Conservation (phyloP, 2,797 vertebrate genomes). For the Furcifer pardalis region DNA sequence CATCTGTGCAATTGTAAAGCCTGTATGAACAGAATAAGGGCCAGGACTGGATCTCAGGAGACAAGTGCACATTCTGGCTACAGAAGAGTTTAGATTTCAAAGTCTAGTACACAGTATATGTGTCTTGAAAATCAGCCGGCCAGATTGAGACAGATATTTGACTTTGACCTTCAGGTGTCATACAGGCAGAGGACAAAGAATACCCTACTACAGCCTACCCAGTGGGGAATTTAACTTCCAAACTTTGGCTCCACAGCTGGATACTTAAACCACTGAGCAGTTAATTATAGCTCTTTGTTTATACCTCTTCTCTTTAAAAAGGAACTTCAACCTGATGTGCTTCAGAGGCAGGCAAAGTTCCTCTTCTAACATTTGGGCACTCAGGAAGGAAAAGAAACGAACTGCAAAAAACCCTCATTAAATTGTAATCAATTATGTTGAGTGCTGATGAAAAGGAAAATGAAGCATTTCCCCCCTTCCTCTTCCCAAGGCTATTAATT, state of each 20-base stretch:
- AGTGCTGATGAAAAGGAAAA: constrained; percentile 44
- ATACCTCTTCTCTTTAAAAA: constrained; percentile 14
- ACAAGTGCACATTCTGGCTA: background rate
- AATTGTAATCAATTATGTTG: constrained; percentile 48
- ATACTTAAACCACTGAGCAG: too few species aligned
- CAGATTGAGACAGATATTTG: background rate
- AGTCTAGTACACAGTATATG: too few species aligned
- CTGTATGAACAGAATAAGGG: background rate
- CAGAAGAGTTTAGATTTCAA: background rate
- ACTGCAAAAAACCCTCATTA: constrained; percentile 33
- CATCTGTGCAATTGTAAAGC: background rate
- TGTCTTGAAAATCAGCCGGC: background rate
- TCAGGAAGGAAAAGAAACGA: constrained; percentile 47
- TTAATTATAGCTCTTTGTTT: constrained; percentile 4
- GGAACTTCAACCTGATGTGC: constrained; percentile 6
- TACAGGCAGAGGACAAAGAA: background rate
- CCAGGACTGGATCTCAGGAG: background rate
- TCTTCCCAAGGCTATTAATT: constrained; percentile 39
- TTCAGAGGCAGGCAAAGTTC: background rate
- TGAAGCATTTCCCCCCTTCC: constrained; percentile 27
- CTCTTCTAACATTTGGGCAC: constrained; percentile 23
- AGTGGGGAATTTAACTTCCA: too few species aligned
- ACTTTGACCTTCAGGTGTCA: background rate
- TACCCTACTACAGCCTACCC: background rate
- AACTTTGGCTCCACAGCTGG: too few species aligned